Conservation (phyloP, 1,140 invertebrate genomes). For the Aradophagus sp. region DNA sequence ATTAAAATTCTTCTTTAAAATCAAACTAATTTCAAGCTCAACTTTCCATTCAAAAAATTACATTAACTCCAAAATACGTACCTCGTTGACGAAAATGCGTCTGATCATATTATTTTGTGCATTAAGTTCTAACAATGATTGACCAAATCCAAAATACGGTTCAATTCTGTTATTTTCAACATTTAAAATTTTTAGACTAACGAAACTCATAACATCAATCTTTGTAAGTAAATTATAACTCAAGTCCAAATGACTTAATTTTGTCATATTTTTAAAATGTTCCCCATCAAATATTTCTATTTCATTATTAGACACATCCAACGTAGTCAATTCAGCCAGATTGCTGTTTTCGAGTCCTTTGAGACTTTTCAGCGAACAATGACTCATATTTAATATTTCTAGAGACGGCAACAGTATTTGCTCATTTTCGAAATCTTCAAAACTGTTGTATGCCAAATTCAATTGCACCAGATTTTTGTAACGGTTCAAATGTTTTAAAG, state of each 20-base stretch:
- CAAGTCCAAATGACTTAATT: conserved; percentile 54
- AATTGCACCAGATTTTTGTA: conserved; percentile 17
- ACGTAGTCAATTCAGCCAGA: conserved; percentile 38
- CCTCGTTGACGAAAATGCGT: too few species aligned
- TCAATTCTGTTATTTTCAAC: conserved; percentile 57
- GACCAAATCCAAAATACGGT: conserved; percentile 27
- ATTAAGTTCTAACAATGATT: conserved; percentile 37
- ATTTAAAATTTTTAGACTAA: conserved; percentile 46
- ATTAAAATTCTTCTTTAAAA: too few species aligned
- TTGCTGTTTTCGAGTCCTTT: conserved; percentile 23
- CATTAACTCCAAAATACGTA: too few species aligned
- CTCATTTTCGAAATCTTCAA: conserved; percentile 15
- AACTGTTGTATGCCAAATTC: conserved; percentile 28
- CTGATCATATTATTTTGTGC: conserved; percentile 51
- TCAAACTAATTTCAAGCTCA: too few species aligned
- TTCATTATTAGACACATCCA: conserved; percentile 62
- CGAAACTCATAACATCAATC: conserved; percentile 16
- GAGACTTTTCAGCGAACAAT: conserved; percentile 59
- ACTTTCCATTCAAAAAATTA: too few species aligned
- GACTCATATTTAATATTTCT: conserved; percentile 59
- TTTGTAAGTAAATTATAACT: conserved; percentile 36
- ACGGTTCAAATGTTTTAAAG: conserved; percentile 13
- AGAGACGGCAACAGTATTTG: conserved; percentile 24
- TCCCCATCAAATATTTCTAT: conserved; percentile 48
- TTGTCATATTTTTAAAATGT: conserved; percentile 31